Evolutionary conservation across 2,888 invertebrate genomes (phyloP).

Genomic region (Cryptocephalus primarius): DNA sequence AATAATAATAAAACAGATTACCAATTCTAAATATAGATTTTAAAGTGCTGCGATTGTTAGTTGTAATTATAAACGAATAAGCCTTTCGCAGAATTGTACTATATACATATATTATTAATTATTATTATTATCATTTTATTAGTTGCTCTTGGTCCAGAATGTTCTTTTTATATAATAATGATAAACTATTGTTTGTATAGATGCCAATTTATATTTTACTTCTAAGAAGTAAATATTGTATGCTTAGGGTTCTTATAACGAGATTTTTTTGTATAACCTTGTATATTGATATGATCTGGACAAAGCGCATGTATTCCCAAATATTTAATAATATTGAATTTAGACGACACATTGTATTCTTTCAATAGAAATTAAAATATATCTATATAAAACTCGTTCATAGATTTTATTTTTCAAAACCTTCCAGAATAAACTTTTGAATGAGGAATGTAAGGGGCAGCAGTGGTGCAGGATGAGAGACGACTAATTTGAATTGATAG

Average conservation of each 20-base stretch:
- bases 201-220: slow-evolving; percentile 23
- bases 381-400: not conserved
- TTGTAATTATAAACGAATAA: slow-evolving; percentile 33
- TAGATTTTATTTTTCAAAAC: too few relatives aligned
- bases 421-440: too few relatives aligned
- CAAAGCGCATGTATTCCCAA: slow-evolving; percentile 28
- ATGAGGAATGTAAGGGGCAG: too few relatives aligned
- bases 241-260: slow-evolving; percentile 21
- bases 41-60: slow-evolving; percentile 32
- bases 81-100: slow-evolving; percentile 38
- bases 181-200: slow-evolving; percentile 17
- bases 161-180: slow-evolving; percentile 13
- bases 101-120: slow-evolving; percentile 19
- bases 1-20: slow-evolving; percentile 25
- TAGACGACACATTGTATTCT: slow-evolving; percentile 41
- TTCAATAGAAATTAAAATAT: slow-evolving; percentile 38
- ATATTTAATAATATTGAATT: slow-evolving; percentile 38
- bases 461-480: too few relatives aligned
- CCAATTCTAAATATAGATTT: slow-evolving; percentile 35
- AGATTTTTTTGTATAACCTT: slow-evolving; percentile 21
- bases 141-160: slow-evolving; percentile 23
- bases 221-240: slow-evolving; percentile 31
- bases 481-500: too few relatives aligned
- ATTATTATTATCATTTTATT: slow-evolving; percentile 11
- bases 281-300: slow-evolving; percentile 30